Evolutionary conservation across 2,888 invertebrate genomes (phyloP).

Genomic region (Drosophila differens): DNA sequence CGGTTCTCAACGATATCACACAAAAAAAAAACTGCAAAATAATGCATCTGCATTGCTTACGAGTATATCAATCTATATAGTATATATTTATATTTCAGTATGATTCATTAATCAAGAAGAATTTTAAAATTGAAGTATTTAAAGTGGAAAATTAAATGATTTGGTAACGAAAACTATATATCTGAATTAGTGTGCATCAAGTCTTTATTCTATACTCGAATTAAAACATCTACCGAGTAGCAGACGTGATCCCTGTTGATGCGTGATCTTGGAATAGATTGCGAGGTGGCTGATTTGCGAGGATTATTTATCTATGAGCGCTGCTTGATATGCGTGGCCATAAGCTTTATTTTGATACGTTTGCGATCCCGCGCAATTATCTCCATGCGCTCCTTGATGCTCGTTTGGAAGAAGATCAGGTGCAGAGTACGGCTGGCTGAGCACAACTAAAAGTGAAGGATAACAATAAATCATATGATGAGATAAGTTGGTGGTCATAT

Average conservation of each 20-base stretch:
- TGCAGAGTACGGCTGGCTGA: conserved; percentile 82
- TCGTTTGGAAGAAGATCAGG: conserved; percentile 79
- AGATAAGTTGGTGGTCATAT: background rate
- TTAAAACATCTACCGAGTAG: background rate
- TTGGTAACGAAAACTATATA: background rate
- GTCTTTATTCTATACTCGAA: background rate
- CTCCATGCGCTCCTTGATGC: conserved; percentile 83
- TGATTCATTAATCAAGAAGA: background rate
- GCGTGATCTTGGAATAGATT: background rate
- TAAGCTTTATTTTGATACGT: conserved; percentile 74
- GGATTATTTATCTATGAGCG: conserved; percentile 21
- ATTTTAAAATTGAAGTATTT: background rate
- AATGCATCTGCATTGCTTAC: background rate
- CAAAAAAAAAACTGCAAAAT: background rate
- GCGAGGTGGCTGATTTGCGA: background rate
- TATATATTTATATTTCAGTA: background rate
- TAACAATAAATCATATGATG: background rate
- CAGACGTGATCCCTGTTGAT: background rate
- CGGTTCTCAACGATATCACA: background rate
- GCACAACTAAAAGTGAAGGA: conserved; percentile 64
- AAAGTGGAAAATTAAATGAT: background rate
- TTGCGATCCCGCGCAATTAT: conserved; percentile 83
- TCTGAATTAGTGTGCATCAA: background rate
- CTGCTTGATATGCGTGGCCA: conserved; percentile 68
- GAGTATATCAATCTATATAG: background rate